Base-by-base conservation (phyloP, 2,888 invertebrate genomes). In the Choristoneura rosaceana region DNA sequence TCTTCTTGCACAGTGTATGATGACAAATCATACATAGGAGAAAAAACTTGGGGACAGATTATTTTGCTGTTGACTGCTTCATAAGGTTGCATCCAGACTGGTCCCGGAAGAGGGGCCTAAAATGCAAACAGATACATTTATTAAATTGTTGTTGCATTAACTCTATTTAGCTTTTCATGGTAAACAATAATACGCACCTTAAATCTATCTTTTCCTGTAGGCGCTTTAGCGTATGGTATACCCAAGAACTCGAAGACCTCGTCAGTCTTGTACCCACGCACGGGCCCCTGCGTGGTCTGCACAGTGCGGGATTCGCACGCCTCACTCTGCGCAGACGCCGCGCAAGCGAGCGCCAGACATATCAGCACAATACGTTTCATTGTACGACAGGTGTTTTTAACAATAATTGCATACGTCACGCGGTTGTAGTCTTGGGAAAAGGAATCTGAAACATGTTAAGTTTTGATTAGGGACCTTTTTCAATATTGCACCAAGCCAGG, bases 1-100 rank as follows among this genome's bases (percentile, higher is more conserved):
- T 85, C 78, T 63, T 84, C 84, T 67, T 71, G 74, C 5, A 71
- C 66, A 5, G 0, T 4, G 4, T 8, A 17, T 4, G 61, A 61
- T 14, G 41, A 43, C 10, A 43, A 7, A 61, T 38, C 61, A 17
- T 43, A 10, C 10, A 38, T n/a, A 3, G 17, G 43, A 2, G 5
- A 2, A 8, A 0, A 3, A 1, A 8, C 7, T 59, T 59, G 59
- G 1, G 34, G 59, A 8, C 59, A 59, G 2, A 38, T 8, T n/a
- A 34, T 59, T 4, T 59, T 59, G n/a, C 7, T 34, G 3, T 34
- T 34, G 14, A 59, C 59, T 14, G 59, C 59, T 59, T 59, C 59
- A 12, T 34, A 59, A n/a, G 59, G 34, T 2, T n/a, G 14, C 34
- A 38, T n/a, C 59, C 59, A 59, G 0, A 38, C 34, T 7, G 59